Conservation (phyloP, 2,888 invertebrate species). For the Leucophora obtusa region DNA sequence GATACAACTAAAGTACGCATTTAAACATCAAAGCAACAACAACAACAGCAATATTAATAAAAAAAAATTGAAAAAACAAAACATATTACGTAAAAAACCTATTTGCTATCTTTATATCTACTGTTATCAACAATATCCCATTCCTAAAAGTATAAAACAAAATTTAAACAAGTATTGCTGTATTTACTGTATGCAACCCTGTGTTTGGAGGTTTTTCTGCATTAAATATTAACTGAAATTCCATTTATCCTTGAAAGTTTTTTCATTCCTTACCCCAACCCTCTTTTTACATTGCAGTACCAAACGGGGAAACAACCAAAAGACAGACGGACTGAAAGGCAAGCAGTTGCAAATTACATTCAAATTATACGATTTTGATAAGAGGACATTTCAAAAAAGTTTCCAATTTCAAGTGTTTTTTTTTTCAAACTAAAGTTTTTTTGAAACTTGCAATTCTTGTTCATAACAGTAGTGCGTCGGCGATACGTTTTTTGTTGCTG, state of each 20-base stretch:
- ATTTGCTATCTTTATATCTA: constrained; percentile 21
- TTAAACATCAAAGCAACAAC: constrained; percentile 48
- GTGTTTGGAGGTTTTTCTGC: constrained; percentile 37
- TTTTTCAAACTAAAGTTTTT: constrained; percentile 65
- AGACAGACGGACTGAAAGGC: constrained; percentile 22
- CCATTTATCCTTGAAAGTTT: constrained; percentile 60
- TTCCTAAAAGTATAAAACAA: constrained; percentile 12
- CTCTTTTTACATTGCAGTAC: background rate
- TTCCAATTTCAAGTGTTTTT: constrained; percentile 77
- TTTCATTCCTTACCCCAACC: constrained; percentile 20
- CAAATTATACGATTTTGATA: constrained; percentile 78
- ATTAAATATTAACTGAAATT: constrained; percentile 58
- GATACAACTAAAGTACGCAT: constrained; percentile 27
- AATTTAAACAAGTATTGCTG: constrained; percentile 19
- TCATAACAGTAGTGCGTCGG: constrained; percentile 41
- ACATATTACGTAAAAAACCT: constrained; percentile 37
- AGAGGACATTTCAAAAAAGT: constrained; percentile 76
- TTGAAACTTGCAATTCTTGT: background rate
- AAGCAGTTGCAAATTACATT: constrained; percentile 75
- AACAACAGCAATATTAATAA: constrained; percentile 4
- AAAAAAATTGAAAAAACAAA: constrained; percentile 10
- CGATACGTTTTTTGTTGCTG: constrained; percentile 41
- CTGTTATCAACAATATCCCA: constrained; percentile 41
- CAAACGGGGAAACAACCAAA: constrained; percentile 14
- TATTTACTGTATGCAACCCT: constrained; percentile 26